Evolutionary conservation across 2,797 vertebrate genomes (phyloP).

Genomic region (Picus viridis): DNA sequence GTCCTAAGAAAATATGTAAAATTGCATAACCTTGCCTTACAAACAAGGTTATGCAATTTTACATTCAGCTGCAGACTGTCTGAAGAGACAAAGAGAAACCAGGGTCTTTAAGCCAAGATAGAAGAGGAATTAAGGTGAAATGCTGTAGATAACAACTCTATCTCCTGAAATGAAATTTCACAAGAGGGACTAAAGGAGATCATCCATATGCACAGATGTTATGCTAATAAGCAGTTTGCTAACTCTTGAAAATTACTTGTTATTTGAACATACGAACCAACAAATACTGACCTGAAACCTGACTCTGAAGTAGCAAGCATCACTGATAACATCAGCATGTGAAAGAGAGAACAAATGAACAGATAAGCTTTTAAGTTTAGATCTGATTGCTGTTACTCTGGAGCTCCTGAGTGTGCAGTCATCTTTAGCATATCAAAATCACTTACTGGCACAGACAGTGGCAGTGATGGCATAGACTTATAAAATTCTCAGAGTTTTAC

Average conservation of each 20-base stretch:
- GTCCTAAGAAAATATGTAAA: neutral
- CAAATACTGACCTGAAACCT: neutral
- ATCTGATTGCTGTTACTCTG: neutral
- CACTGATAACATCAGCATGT: neutral
- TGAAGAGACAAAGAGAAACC: neutral
- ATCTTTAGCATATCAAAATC: accelerated
- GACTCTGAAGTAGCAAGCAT: neutral
- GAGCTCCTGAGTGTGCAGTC: neutral
- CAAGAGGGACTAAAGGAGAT: neutral
- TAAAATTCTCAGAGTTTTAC: neutral
- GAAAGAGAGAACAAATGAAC: neutral
- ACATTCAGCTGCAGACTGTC: neutral
- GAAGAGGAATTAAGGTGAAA: neutral
- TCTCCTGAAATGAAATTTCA: neutral
- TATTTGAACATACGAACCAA: neutral
- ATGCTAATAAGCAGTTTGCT: neutral
- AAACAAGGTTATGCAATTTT: neutral
- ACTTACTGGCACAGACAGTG: neutral
- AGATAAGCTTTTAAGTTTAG: neutral
- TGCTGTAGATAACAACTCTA: neutral
- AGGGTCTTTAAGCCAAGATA: neutral
- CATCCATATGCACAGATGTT: neutral
- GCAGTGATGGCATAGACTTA: neutral
- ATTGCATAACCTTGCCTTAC: neutral
- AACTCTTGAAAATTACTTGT: neutral